These are phyloP conservation scores for Dusona sp. DNA, from an alignment of 2,888 invertebrate genomes.

Conservation along the genomic window DNA sequence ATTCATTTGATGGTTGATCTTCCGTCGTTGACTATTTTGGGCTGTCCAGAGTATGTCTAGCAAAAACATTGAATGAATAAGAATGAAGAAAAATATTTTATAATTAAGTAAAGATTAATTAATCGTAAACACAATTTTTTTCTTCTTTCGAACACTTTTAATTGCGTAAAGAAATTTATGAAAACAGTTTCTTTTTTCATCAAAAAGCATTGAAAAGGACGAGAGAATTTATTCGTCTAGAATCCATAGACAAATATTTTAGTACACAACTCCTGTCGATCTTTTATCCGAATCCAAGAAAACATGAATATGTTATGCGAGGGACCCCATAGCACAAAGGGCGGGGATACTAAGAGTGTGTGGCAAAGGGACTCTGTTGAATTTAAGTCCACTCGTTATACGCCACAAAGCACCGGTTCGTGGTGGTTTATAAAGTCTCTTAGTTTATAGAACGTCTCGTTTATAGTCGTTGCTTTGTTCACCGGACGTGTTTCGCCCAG, in stretches of 20 bases:
- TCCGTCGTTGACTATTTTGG: neutral
- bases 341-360: neutral
- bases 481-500: slow-evolving; percentile 55
- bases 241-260: neutral
- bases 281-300: slow-evolving; percentile 8
- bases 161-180: neutral
- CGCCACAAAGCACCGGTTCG: slow-evolving; percentile 10
- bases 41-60: neutral
- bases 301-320: slow-evolving; percentile 9
- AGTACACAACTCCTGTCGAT: neutral
- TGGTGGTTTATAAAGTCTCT: slow-evolving; percentile 51
- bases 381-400: slow-evolving; percentile 39
- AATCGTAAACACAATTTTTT: no score
- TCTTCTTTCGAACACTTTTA: neutral
- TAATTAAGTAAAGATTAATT: neutral
- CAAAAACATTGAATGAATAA: neutral
- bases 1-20: neutral
- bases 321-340: neutral
- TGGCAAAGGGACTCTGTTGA: slow-evolving; percentile 10
- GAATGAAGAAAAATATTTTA: neutral
- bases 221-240: neutral
- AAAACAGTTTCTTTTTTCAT: neutral
- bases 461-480: slow-evolving; percentile 71
- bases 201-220: neutral
- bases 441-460: slow-evolving; percentile 32